These are phyloP conservation scores for Polypedilum vanderplanki DNA, from an alignment of 1,140 invertebrate species.

Conservation along the genomic window DNA sequence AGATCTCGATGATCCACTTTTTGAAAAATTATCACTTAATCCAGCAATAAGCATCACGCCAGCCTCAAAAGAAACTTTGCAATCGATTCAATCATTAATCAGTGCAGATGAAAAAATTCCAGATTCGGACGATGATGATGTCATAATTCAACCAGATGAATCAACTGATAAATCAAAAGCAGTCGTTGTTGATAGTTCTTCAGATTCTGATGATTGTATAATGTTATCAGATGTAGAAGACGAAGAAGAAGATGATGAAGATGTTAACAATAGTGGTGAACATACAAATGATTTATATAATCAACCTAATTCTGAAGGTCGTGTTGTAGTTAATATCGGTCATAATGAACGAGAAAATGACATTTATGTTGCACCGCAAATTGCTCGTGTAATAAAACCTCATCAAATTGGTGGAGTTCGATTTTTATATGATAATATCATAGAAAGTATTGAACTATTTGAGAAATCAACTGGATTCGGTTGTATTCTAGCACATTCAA, in stretches of 20 bases:
- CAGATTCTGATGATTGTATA: conserved; percentile 74
- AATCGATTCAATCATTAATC: conserved; percentile 38
- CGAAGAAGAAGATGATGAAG: conserved; percentile 54
- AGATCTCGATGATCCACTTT: conserved; percentile 42
- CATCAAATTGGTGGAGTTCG: conserved; percentile 96
- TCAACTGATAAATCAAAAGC: conserved; percentile 41
- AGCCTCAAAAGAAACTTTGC: conserved; percentile 35
- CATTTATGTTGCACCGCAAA: conserved; percentile 88
- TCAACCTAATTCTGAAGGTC: conserved; percentile 81
- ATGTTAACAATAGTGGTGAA: conserved; percentile 62
- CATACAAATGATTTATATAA: conserved; percentile 90
- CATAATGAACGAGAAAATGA: conserved; percentile 88
- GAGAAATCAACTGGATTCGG: conserved; percentile 90
- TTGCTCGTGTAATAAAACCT: conserved; percentile 88
- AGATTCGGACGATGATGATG: conserved; percentile 47
- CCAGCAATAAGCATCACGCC: conserved; percentile 36
- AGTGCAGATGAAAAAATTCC: conserved; percentile 36
- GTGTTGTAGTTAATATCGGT: conserved; percentile 92
- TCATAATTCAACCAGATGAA: conserved; percentile 44
- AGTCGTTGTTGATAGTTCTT: conserved; percentile 59
- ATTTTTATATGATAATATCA: conserved; percentile 94
- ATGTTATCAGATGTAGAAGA: conserved; percentile 60
- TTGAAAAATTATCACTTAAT: conserved; percentile 49
- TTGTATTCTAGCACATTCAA: conserved; percentile 96
- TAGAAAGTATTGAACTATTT: conserved; percentile 83